phyloP scores from a whole-genome alignment of 2,113 vertebrate species.

The Gavia stellata region DNA sequence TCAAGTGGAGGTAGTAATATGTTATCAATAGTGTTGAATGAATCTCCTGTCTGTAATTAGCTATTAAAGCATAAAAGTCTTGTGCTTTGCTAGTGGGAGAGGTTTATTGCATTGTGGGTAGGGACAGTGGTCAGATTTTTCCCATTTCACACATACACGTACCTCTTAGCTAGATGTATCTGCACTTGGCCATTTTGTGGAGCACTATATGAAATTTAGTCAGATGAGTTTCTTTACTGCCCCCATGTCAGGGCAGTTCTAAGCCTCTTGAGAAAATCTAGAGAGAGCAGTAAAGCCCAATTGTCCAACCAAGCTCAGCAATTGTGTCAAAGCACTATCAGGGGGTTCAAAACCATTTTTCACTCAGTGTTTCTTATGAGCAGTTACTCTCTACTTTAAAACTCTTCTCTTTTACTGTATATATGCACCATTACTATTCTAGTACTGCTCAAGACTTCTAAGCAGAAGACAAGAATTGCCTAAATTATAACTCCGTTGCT shows the following conservation, averaged over 20 bases:
- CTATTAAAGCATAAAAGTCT: constrained; percentile 8
- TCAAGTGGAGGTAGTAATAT: neutral
- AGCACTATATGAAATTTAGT: neutral
- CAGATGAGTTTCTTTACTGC: constrained; percentile 23
- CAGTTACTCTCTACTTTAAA: neutral
- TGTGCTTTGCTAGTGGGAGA: neutral
- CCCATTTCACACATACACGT: constrained; percentile 11
- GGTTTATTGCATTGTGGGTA: constrained; percentile 59
- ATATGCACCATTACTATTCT: neutral
- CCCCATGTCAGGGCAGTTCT: neutral
- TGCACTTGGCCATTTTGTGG: neutral
- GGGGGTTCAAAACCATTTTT: neutral
- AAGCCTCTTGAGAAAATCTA: neutral
- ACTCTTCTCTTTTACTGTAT: neutral
- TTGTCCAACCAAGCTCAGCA: neutral
- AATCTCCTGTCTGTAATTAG: constrained; percentile 60
- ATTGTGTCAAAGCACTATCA: neutral
- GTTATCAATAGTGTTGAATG: constrained; percentile 14
- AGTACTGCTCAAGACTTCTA: neutral
- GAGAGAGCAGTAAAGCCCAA: neutral
- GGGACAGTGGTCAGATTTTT: constrained; percentile 17
- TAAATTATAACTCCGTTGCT: neutral
- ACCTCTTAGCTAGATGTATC: neutral
- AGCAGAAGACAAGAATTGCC: neutral
- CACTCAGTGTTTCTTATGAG: neutral